Base-by-base conservation (phyloP, 2,113 vertebrate species). In the Thamnaconus septentrionalis region DNA sequence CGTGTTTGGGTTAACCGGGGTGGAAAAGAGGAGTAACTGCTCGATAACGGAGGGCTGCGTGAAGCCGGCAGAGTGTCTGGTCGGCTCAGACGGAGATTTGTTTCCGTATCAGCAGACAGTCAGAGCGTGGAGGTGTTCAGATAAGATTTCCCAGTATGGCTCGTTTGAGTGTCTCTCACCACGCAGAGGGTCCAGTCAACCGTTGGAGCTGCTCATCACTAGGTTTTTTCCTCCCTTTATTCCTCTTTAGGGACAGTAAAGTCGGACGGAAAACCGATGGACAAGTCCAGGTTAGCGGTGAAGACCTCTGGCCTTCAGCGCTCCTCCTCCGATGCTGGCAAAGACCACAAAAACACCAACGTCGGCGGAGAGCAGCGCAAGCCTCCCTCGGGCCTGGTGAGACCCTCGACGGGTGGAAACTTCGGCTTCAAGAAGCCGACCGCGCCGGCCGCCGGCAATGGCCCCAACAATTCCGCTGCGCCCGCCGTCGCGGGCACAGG, bases 401-500 rank as follows among this genome's bases (percentile, higher is more conserved):
- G 95, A 0, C 95, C 95, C 3, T 94, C 95, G 0, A 86, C 94
- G 0, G 94, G 95, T 1, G 88, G 94, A 58, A 96, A 91, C 62
- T 98, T 98, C 6, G 96, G 96, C 75, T 98, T 96, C 63, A 98
- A 98, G 87, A 98, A 96, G 66, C 91, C 94, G 0, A 67, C 86
- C 46, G 87, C 93, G 0, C 3, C 10, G 1, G 73, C 93, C 49
- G 92, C 93, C 0, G 94, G 91, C 49, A 85, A 85, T 1, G 80
- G 79, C 44, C 69, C 76, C 44, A 72, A 53, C 66, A 70, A 73
- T 52, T 90, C 92, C 58, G 66, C 44, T 43, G 10, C n/a, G 0
- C 89, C 93, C 43, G 91, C 93, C 0, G 91, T 92, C 73, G 91
- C 92, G 84, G 92, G 92, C 59, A 72, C 92, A 0, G 91, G 66